Conservation (phyloP, 2,888 invertebrate genomes). For the Drosophila fungiperda region DNA sequence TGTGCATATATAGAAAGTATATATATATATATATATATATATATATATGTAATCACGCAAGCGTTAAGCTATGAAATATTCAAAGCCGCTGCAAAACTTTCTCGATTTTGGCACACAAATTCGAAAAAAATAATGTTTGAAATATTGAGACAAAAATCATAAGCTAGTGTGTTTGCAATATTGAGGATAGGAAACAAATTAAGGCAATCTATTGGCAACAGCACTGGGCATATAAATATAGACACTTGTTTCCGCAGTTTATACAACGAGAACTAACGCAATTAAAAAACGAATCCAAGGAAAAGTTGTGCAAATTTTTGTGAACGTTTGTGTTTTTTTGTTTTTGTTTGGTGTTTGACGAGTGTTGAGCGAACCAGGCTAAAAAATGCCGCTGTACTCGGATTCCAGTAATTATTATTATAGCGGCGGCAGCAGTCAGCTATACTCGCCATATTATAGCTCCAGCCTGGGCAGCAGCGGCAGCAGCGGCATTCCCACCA, state of each 20-base stretch:
- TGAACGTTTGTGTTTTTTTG: slow-evolving; percentile 17
- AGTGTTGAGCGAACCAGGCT: slow-evolving; percentile 20
- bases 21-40: slow-evolving; percentile 16
- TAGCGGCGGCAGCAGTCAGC: slow-evolving; percentile 85
- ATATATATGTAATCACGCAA: slow-evolving; percentile 38
- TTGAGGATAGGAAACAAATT: not conserved
- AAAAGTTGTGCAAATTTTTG: slow-evolving; percentile 13
- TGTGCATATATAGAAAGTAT: slow-evolving; percentile 11
- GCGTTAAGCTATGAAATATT: slow-evolving; percentile 61
- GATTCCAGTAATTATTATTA: slow-evolving; percentile 87
- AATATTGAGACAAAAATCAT: not conserved
- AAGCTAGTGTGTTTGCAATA: slow-evolving; percentile 11
- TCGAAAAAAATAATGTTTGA: not conserved
- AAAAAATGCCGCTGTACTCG: slow-evolving; percentile 89
- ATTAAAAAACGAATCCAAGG: not conserved
- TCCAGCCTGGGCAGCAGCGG: slow-evolving; percentile 83
- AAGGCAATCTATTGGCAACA: not conserved
- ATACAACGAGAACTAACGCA: slow-evolving; percentile 7
- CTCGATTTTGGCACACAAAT: slow-evolving; percentile 11
- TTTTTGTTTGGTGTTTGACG: slow-evolving; percentile 10
- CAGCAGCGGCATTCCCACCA: slow-evolving; percentile 85
- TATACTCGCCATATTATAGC: slow-evolving; percentile 85
- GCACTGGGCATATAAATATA: slow-evolving; percentile 28
- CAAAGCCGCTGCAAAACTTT: slow-evolving; percentile 39
- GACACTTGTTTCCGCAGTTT: slow-evolving; percentile 18